Evolutionary conservation across 2,113 vertebrate species (phyloP).

Genomic region (Poicephalus gulielmi): DNA sequence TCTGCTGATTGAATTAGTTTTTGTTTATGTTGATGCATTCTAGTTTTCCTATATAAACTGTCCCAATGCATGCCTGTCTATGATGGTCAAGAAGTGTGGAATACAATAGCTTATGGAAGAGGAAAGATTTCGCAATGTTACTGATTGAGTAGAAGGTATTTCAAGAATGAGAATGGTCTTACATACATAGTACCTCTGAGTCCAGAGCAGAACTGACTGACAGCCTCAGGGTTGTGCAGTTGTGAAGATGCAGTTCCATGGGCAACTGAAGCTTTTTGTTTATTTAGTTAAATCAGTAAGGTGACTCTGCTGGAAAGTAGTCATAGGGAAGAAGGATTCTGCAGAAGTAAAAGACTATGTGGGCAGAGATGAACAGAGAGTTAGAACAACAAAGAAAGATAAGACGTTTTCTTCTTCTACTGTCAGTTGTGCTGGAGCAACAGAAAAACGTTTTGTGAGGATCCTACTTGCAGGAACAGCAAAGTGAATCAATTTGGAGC

Average conservation of each 20-base stretch:
- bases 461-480: background rate
- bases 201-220: background rate
- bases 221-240: background rate
- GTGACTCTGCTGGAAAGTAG: background rate
- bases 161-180: background rate
- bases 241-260: background rate
- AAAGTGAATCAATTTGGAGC: background rate
- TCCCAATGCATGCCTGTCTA: background rate
- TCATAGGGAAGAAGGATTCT: background rate
- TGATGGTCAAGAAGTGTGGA: background rate
- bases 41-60: background rate
- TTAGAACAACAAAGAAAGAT: background rate
- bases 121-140: rapidly evolving
- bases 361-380: background rate
- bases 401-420: background rate
- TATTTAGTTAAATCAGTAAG: background rate
- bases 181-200: rapidly evolving
- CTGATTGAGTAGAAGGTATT: background rate
- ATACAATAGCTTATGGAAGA: background rate
- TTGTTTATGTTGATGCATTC: background rate
- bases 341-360: background rate
- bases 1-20: background rate
- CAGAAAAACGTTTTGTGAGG: background rate
- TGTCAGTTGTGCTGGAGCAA: background rate
- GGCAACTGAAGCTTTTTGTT: background rate